Conservation (phyloP, 2,113 vertebrate species). For the Rhinichthys klamathensis region DNA sequence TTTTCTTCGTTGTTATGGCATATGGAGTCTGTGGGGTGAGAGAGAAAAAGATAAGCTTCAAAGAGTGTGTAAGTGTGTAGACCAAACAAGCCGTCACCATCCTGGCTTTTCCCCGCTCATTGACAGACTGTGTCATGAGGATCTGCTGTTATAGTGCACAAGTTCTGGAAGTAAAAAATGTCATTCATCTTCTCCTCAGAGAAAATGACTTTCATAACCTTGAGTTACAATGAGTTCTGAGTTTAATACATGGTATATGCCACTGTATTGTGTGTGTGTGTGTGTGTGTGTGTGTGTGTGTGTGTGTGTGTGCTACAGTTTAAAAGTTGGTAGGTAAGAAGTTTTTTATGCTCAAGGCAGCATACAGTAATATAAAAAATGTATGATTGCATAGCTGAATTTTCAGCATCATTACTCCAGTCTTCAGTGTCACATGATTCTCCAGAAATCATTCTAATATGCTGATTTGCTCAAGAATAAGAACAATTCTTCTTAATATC, state of each 20-base stretch:
- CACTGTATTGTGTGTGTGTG: too few relatives aligned
- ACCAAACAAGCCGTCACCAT: slow-evolving; percentile 33
- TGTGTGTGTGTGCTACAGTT: too few relatives aligned
- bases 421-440: background rate
- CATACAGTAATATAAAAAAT: background rate
- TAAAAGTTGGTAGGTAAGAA: too few relatives aligned
- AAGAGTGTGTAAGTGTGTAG: slow-evolving; percentile 15
- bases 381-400: background rate
- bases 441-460: background rate
- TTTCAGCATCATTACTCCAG: background rate
- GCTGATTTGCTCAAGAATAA: background rate
- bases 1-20: background rate
- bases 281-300: too few relatives aligned
- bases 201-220: background rate
- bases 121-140: slow-evolving; percentile 28
- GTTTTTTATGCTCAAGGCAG: background rate
- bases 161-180: background rate
- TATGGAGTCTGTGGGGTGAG: background rate
- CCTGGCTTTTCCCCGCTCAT: background rate
- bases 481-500: background rate
- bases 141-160: background rate
- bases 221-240: too few relatives aligned
- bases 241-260: too few relatives aligned
- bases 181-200: background rate
- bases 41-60: slow-evolving; percentile 15